A percentile compares a stretch with the other conserved stretches of the same genome.
Conservation (phyloP, 2,888 invertebrate species). For the Mimachlamys varia region DNA sequence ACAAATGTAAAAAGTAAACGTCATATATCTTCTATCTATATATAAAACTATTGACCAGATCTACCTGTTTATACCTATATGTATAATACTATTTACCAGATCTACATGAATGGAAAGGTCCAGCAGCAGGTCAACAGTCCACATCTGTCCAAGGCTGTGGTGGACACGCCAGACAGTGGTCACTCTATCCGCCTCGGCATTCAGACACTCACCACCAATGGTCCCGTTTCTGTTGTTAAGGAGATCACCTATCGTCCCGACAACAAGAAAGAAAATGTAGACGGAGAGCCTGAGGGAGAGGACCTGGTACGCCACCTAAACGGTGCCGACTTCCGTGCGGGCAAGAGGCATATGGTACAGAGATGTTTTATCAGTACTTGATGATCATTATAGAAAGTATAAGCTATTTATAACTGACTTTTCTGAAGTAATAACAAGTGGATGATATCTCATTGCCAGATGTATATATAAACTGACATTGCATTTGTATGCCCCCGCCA, state of each 20-base stretch:
- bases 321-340: constrained; percentile 63
- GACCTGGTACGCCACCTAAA: constrained; percentile 45
- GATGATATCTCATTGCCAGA: too few species aligned
- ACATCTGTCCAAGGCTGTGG: constrained; percentile 69
- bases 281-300: constrained; percentile 41
- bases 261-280: constrained; percentile 60
- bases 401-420: background rate
- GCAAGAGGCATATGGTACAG: constrained; percentile 68
- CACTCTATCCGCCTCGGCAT: constrained; percentile 72
- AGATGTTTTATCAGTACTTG: background rate
- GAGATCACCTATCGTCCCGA: constrained; percentile 62
- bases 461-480: too few species aligned
- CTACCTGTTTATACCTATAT: constrained; percentile 62
- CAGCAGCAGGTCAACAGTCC: constrained; percentile 58
- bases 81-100: constrained; percentile 59
- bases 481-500: too few species aligned
- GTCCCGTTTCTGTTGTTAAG: constrained; percentile 67
- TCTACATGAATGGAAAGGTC: constrained; percentile 70
- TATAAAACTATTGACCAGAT: constrained; percentile 63
- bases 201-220: constrained; percentile 70
- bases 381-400: too few species aligned
- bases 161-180: constrained; percentile 70
- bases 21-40: too few species aligned
- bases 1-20: too few species aligned
- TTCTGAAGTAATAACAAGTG: background rate